These are phyloP conservation scores for Ramphastos sulfuratus DNA, from an alignment of 2,113 vertebrate genomes.

Conservation along the genomic window DNA sequence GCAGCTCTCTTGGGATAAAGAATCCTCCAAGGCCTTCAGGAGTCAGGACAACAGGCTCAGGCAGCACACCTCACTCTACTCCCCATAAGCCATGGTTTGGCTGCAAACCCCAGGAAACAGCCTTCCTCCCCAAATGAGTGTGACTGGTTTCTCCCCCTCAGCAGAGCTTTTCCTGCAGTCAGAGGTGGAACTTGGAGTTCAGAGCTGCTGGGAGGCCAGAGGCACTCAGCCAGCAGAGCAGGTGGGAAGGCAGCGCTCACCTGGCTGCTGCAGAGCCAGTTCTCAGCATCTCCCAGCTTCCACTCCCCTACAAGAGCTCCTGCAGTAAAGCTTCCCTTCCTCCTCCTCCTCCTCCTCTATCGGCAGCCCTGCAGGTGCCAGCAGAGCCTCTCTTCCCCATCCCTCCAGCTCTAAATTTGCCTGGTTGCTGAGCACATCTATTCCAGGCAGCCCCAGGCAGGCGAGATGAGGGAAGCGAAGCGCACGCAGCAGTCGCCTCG, in stretches of 20 bases:
- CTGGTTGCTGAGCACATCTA: constrained; percentile 12
- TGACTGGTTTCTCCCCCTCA: not conserved
- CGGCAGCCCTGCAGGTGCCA: constrained; percentile 1
- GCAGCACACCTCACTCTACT: not conserved
- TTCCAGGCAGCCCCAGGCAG: constrained; percentile 10
- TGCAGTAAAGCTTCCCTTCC: not conserved
- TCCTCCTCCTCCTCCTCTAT: not conserved
- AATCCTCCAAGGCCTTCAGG: not conserved
- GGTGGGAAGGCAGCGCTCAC: not conserved
- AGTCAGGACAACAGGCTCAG: not conserved
- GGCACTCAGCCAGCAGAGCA: not conserved
- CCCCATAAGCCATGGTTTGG: not conserved
- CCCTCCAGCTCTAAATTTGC: constrained; percentile 5
- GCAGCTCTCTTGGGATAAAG: not conserved
- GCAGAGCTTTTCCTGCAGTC: not conserved
- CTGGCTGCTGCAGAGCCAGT: not conserved
- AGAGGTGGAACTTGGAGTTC: not conserved
- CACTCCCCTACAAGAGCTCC: not conserved
- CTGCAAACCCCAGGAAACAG: not conserved
- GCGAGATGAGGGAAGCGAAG: constrained; percentile 9
- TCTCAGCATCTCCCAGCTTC: not conserved
- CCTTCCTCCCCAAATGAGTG: not conserved
- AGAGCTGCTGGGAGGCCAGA: not conserved
- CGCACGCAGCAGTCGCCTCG: not conserved
- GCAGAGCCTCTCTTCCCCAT: not conserved